Evolutionary conservation across 2,888 invertebrate species (phyloP).

Genomic region (Lomographa bimaculata): DNA sequence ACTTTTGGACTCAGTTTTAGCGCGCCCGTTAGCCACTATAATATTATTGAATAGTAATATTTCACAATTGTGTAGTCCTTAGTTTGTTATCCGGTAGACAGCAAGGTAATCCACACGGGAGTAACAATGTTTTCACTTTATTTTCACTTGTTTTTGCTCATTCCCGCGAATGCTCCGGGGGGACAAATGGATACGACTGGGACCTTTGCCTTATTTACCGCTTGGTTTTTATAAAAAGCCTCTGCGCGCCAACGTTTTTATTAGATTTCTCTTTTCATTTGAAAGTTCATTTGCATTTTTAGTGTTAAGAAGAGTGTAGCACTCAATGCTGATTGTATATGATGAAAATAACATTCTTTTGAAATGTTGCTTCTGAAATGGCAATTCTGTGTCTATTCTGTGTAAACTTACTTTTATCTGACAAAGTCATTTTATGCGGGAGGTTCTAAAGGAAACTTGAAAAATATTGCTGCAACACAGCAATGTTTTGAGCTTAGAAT

Average conservation of each 20-base stretch:
- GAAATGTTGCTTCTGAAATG: neutral
- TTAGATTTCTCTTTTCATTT: slow-evolving; percentile 35
- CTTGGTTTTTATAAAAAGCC: slow-evolving; percentile 51
- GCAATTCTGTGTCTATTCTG: neutral
- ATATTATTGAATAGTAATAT: slow-evolving; percentile 57
- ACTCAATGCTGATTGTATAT: slow-evolving; percentile 1
- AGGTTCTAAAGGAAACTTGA: slow-evolving; percentile 1
- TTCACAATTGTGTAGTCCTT: slow-evolving; percentile 48
- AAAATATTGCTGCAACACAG: slow-evolving; percentile 1
- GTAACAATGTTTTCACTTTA: slow-evolving; percentile 76
- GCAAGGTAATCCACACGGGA: slow-evolving; percentile 71
- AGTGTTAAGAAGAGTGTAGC: slow-evolving; percentile 9
- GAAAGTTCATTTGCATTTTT: slow-evolving; percentile 36
- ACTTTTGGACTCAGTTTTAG: slow-evolving; percentile 59
- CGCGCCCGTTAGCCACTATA: slow-evolving; percentile 39
- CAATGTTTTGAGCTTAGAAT: slow-evolving; percentile 23
- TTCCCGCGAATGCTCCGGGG: slow-evolving; percentile 62
- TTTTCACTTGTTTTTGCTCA: slow-evolving; percentile 73
- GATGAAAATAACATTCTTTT: slow-evolving; percentile 1
- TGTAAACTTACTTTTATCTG: neutral
- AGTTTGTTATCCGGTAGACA: slow-evolving; percentile 54
- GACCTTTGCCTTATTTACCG: slow-evolving; percentile 63
- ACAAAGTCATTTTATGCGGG: slow-evolving; percentile 1
- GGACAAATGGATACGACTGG: slow-evolving; percentile 62
- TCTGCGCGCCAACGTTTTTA: slow-evolving; percentile 44